Base-by-base conservation (phyloP, 2,888 invertebrate genomes). In the Thereva nobilitata region DNA sequence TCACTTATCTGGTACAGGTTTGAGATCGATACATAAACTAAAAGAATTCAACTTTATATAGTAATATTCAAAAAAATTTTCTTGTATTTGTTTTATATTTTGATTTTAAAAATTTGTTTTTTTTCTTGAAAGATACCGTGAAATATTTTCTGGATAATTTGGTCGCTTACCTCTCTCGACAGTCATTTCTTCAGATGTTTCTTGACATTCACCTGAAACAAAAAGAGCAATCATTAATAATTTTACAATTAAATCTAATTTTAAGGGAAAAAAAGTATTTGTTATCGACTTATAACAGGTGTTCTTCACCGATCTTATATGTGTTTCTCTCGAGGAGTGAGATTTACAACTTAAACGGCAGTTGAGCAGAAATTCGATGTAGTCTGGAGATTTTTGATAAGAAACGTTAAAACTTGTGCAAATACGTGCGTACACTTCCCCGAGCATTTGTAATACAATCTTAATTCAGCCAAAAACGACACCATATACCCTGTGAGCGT, bases 111-210 rank as follows among this genome's bases (percentile, higher is more conserved):
- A 23, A 1, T 23, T 23, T 1, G 23, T 23, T 23, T 23, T 23
- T 23, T 23, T 23, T 1, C 23, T 23, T 23, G 2, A 23, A 2
- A 23, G 23, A 23, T 1, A 23, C 23, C 23, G 23, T 23, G 23
- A 23, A 23, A 23, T 23, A 23, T 23, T 23, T 23, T 23, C 23
- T 23, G 1, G 23, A 23, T 23, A 23, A 23, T 23, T 23, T 23
- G 23, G 23, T 23, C 40, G 38, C 59, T 75, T 72, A 80, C 80
- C 80, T 78, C 79, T 77, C 75, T 79, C 80, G 72, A 78, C 76
- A 73, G 79, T 79, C 78, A 80, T 79, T 75, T 80, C 79, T 76
- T 79, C 79, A 72, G 77, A 74, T 71, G 77, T 77, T 75, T 80
- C 80, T 73, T 79, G 76, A 75, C 79, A 80, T 77, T 80, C 80